Evolutionary conservation across 2,888 invertebrate species (phyloP), one percentile per base, ranked within the genome.

Genomic region (Metalampra italica): DNA sequence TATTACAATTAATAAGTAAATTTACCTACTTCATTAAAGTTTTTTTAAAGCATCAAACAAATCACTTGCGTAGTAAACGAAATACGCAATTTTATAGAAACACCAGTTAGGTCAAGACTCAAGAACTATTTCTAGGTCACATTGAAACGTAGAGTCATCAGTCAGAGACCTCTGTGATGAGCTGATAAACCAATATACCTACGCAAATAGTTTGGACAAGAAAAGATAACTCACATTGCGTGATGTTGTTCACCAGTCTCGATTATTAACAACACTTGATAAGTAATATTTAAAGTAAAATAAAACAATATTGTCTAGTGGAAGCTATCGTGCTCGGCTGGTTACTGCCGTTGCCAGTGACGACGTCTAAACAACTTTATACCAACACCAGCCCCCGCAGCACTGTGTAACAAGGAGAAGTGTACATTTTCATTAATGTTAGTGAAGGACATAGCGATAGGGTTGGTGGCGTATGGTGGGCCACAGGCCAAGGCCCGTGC

Each of bases 281-380:
- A 39, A 39, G 13, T 12, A 37, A 37, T 37, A 37, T n/a, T n/a
- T 5, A 13, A n/a, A 32, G 3, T 42, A 58, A 54, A 63, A 60
- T 59, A 58, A 62, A 66, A 66, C 54, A 56, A 59, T 76, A 78
- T 74, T 75, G 71, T 75, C 70, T 58, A 59, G 56, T 78, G 75
- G 78, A 81, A 77, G 79, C 65, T 66, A 63, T 55, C 53, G 68
- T 60, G 63, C 70, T 75, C 79, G 82, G 72, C 71, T 71, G 75
- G 62, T 71, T 58, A 73, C 80, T 76, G 70, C 75, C 75, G 88
- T 89, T 87, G 87, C 86, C 74, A 62, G 59, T 78, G 82, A 78
- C 88, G 82, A 88, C 88, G 79, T 71, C 72, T 73, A 78, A 88
- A 87, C 88, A 87, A 82, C 83, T 77, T 72, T 68, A 65, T 71